phyloP scores from a whole-genome alignment of 2,888 invertebrate species.

The Pachliopta kotzebuea region DNA sequence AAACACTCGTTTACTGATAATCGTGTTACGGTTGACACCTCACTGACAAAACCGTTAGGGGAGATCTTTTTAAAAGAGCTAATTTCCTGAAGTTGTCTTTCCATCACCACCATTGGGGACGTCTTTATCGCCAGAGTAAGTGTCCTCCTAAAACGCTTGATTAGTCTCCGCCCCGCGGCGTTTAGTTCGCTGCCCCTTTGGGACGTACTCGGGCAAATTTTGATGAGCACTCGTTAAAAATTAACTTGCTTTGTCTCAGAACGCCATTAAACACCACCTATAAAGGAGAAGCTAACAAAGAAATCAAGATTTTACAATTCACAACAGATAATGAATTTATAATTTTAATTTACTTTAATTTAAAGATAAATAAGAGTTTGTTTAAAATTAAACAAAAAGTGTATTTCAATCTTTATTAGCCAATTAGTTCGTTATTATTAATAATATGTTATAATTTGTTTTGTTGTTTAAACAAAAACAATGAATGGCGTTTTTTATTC shows the following conservation, averaged over 20 bases:
- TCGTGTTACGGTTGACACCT: slow-evolving; percentile 45
- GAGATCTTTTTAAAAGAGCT: slow-evolving; percentile 51
- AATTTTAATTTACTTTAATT: no score
- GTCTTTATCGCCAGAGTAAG: slow-evolving; percentile 51
- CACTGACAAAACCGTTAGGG: slow-evolving; percentile 37
- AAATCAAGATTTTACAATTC: neutral
- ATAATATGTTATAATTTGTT: no score
- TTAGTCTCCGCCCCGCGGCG: slow-evolving; percentile 47
- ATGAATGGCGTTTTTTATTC: no score
- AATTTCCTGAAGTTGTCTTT: slow-evolving; percentile 52
- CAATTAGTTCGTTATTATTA: no score
- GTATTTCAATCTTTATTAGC: no score
- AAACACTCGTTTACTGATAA: slow-evolving; percentile 44
- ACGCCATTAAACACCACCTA: slow-evolving; percentile 37
- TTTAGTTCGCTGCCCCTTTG: slow-evolving; percentile 55
- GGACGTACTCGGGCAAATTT: slow-evolving; percentile 70
- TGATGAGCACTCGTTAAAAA: slow-evolving; percentile 66
- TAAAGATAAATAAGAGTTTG: no score
- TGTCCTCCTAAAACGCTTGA: slow-evolving; percentile 53
- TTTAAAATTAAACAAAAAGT: no score
- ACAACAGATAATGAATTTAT: no score
- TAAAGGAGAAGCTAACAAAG: slow-evolving; percentile 11
- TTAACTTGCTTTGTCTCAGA: slow-evolving; percentile 59
- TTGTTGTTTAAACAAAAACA: no score
- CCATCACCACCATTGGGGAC: slow-evolving; percentile 38